A percentile compares a stretch with the other conserved stretches of the same genome.
Conservation (phyloP, 2,797 vertebrate species). For the Morelia viridis region DNA sequence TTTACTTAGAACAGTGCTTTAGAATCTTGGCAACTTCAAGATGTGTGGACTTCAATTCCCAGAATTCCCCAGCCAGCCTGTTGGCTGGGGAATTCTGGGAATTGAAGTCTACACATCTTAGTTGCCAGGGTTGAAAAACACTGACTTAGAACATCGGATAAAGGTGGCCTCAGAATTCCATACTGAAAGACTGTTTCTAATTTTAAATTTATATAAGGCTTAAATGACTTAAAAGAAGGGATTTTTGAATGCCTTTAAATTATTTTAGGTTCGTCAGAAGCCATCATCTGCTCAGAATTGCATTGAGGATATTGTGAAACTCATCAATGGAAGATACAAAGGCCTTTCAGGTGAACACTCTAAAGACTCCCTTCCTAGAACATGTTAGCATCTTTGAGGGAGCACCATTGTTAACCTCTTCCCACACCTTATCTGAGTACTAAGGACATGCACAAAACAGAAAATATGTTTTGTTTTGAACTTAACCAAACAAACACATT, state of each 20-base stretch:
- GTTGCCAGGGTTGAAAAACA: neutral
- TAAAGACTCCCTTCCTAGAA: slow-evolving; percentile 2
- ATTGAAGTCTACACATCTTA: neutral
- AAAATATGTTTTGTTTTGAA: neutral
- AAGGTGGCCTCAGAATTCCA: neutral
- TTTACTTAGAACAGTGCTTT: neutral
- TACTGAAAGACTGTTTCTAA: neutral
- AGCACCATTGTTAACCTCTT: neutral
- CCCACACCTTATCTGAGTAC: neutral
- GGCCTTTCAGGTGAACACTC: slow-evolving; percentile 85
- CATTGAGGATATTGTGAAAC: slow-evolving; percentile 81
- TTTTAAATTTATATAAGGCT: neutral
- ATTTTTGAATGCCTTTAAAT: neutral
- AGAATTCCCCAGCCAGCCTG: neutral
- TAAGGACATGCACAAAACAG: neutral
- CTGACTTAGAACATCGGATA: neutral
- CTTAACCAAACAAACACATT: neutral
- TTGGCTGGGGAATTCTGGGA: neutral
- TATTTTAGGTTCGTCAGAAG: slow-evolving; percentile 85
- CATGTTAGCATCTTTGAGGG: neutral
- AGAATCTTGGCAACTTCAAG: neutral
- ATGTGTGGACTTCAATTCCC: neutral
- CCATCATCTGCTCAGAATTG: slow-evolving; percentile 76
- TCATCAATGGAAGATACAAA: slow-evolving; percentile 87
- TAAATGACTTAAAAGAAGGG: neutral